Evolutionary conservation across 1,140 invertebrate genomes (phyloP), one percentile per base, ranked within the genome.

Genomic region (Cephus cinctus): DNA sequence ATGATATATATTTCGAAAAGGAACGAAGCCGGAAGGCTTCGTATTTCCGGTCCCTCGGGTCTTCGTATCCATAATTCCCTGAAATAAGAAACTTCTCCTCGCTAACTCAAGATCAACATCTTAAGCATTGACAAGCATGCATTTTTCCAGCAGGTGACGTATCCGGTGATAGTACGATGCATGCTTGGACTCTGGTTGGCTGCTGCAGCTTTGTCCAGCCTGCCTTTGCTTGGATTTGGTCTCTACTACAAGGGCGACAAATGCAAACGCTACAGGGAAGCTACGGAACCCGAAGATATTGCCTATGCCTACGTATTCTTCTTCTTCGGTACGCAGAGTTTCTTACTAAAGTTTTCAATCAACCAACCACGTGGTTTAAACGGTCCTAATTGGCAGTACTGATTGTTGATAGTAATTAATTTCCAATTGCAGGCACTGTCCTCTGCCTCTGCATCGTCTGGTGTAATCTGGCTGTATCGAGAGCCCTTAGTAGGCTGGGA

Each of bases 381-480:
- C n/a, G n/a, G n/a, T n/a, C n/a, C n/a, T n/a, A n/a, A n/a, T n/a
- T n/a, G n/a, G n/a, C n/a, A n/a, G n/a, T n/a, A n/a, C n/a, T n/a
- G n/a, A n/a, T n/a, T n/a, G n/a, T n/a, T n/a, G n/a, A 35, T 30
- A 41, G 23, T 12, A 45, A 42, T 31, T 35, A 20, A 47, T 42
- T 18, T 60, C 5, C 36, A 39, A 31, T 58, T 70, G 1, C 70
- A 92, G 90, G 90, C 14, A 83, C 82, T 0, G 55, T 84, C 4
- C 78, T 92, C 5, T 89, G 87, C 62, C 50, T 85, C 1, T 84
- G 86, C 31, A 88, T 93, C 54, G 88, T 90, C 2, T 84, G 84
- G 65, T 91, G 88, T 68, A 92, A 93, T 67, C 63, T 90, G 35
- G 84, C 86, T 2, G 89, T 93, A n/a, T 87, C 89, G 23, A 77